Evolutionary conservation across 2,113 vertebrate genomes (phyloP).

Genomic region (Xiphophorus couchianus): DNA sequence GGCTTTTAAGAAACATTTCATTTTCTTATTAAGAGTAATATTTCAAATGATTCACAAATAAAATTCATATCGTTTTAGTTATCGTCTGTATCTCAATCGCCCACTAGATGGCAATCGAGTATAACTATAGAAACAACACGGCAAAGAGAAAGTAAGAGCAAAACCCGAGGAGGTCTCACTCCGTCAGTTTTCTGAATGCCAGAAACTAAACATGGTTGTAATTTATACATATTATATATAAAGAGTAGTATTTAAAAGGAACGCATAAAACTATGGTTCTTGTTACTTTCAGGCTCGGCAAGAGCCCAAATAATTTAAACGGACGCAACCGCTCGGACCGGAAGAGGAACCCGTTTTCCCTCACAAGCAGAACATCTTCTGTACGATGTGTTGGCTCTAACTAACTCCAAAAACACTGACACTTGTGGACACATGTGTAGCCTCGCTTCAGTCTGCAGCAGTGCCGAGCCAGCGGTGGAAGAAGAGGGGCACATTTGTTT

Average conservation of each 20-base stretch:
- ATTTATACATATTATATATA: not conserved
- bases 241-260: not conserved
- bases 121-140: not conserved
- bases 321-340: not conserved
- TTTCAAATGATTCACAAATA: not conserved
- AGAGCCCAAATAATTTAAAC: not conserved
- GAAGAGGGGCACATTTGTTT: constrained; percentile 2
- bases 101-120: constrained; percentile 41
- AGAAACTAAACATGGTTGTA: not conserved
- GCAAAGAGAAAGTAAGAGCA: not conserved
- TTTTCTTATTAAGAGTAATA: not conserved
- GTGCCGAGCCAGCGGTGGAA: constrained; percentile 16
- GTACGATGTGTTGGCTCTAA: not conserved
- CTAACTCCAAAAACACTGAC: constrained; percentile 4
- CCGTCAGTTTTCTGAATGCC: not conserved
- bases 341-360: constrained; percentile 2
- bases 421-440: constrained; percentile 44
- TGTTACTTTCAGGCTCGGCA: not conserved
- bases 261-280: not conserved
- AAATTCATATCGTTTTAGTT: not conserved
- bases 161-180: constrained; percentile 33
- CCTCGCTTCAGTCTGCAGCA: not conserved
- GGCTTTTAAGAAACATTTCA: not conserved
- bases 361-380: not conserved
- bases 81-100: not conserved